A percentile compares a stretch with the other conserved stretches of the same genome.
phyloP scores from a whole-genome alignment of 1,140 invertebrate species.

The Neodiprion virginianus region DNA sequence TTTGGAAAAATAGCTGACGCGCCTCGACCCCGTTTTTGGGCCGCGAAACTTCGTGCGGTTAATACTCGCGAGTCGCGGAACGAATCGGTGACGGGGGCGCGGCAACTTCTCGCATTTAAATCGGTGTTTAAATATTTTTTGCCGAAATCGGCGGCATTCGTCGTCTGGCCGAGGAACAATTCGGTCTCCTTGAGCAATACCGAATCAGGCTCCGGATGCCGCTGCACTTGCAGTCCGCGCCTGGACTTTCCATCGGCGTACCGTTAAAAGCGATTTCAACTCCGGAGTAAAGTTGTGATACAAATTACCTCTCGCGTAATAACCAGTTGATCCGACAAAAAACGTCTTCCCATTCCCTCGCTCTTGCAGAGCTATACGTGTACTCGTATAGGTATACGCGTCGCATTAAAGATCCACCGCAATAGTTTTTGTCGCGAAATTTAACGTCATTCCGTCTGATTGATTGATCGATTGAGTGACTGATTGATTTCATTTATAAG shows the following conservation, averaged over 20 bases:
- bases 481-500: too few relatives aligned
- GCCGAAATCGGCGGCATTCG: conserved; percentile 2
- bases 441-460: too few relatives aligned
- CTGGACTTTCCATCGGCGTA: neutral
- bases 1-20: conserved; percentile 3
- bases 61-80: neutral
- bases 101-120: conserved; percentile 1
- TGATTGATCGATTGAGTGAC: neutral
- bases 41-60: neutral
- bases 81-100: neutral
- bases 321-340: neutral
- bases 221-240: neutral
- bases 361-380: neutral
- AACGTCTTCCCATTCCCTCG: neutral
- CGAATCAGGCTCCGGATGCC: neutral
- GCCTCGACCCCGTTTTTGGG: neutral
- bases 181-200: neutral
- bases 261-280: conserved; percentile 1
- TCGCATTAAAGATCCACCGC: neutral
- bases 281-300: conserved; percentile 3
- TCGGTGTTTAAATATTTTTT: conserved; percentile 14
- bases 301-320: neutral
- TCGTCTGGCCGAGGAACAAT: neutral
- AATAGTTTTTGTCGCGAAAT: neutral
- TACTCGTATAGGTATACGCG: neutral